Evolutionary conservation across 2,113 vertebrate genomes (phyloP), one percentile per base, ranked within the genome.

Genomic region (Rhinopithecus roxellana): DNA sequence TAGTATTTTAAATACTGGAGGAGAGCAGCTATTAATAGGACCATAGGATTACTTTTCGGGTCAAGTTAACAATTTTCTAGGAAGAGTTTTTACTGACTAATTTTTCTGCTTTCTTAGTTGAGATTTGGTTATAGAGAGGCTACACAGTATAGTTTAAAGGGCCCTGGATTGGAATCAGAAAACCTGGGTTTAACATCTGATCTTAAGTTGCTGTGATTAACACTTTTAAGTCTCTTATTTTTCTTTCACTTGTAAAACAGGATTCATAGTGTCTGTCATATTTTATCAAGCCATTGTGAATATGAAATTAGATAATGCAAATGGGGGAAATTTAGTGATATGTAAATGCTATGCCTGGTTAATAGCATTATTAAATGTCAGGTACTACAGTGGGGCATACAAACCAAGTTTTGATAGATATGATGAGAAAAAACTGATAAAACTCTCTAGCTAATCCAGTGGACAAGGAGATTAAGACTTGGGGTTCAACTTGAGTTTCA

Each of bases 341-440:
- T 1, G 2, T 69, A 95, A 83, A 92, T 64, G 50, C 10, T 30
- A 40, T 0, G 20, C 35, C 22, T n/a, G 8, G 23, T 17, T 80
- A 40, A 48, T 69, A 35, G 64, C 17, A 30, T 69, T 74, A 72
- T 57, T 88, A 86, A 94, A 59, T 40, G 11, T n/a, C 40, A 93
- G 17, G 6, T 61, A 25, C 40, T 57, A 74, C 52, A 92, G 70
- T 83, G 20, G 75, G 27, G 32, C 27, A 40, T 10, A 57, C 0
- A 17, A 70, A 83, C 50, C 20, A 92, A 82, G 20, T 45, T 94
- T 92, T 86, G 35, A 27, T 45, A 90, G 82, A 92, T 91, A 93
- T 69, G 45, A 92, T 86, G 35, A 91, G 22, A 77, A 95, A 18
- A 40, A 82, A 72, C 2, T 48, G 45, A 35, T 18, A 40, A 91